Evolutionary conservation across 2,797 vertebrate species (phyloP), one percentile per base, ranked within the genome.

Genomic region (Darevskia nairensis): DNA sequence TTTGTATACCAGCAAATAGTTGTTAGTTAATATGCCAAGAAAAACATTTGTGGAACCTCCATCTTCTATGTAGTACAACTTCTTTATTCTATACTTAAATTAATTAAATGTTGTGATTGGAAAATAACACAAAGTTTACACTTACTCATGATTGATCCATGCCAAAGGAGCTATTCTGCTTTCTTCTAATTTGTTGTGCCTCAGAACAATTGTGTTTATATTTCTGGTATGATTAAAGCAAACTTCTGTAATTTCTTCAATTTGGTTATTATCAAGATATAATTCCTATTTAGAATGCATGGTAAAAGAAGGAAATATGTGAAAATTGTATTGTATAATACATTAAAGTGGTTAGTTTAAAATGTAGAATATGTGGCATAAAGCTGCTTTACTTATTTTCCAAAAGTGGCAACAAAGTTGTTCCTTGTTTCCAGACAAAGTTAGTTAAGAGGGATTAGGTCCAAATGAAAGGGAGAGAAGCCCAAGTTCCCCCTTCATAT

Each of bases 141-240:
- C 97, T 96, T 94, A 99, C 99, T 98, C 97, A 94, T 98, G 98
- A 92, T 98, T 97, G 95, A 99, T 98, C 99, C 99, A 99, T 80
- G 98, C 98, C 94, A 98, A 90, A 10, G 98, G 98, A 72, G 98
- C 98, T 82, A 99, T 99, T 91, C 97, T 97, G 7, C 96, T 97
- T 95, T 99, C 99, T 71, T 99, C 98, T 93, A 99, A 95, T 93
- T 97, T 97, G 95, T 99, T 99, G 83, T 99, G 97, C 90, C 98
- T 96, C 85, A 99, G 94, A 90, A 98, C 97, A 88, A 99, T 93
- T 39, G 98, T 93, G n/a, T 98, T 98, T 88, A 99, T 98, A 92
- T 95, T 98, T 88, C 89, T 96, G 81, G 98, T 99, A n/a, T 97
- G 96, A 91, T 99, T 99, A 91, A 99, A 99, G 93, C 97, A 97